Evolutionary conservation across 2,888 invertebrate species (phyloP).

Genomic region (Tenodera sinensis): DNA sequence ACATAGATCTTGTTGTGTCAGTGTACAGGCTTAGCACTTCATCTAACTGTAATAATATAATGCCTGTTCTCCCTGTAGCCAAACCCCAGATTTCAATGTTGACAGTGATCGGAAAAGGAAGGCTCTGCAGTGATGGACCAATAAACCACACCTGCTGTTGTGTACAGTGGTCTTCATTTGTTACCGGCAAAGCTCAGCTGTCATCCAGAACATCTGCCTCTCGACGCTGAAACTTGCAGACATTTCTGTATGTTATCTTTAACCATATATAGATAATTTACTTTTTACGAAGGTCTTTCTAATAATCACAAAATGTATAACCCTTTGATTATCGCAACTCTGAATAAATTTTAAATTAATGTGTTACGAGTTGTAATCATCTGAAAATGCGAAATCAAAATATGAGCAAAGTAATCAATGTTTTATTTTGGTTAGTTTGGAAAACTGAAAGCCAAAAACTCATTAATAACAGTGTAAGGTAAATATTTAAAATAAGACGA

Average conservation of each 20-base stretch:
- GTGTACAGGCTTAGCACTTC: too few species aligned
- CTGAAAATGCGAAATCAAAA: too few species aligned
- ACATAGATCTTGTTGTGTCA: neutral
- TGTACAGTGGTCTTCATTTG: neutral
- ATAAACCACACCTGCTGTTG: neutral
- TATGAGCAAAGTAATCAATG: too few species aligned
- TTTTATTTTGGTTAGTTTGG: too few species aligned
- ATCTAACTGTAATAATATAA: neutral
- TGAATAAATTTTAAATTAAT: too few species aligned
- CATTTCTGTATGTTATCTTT: neutral
- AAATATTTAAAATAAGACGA: too few species aligned
- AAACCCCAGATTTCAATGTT: neutral
- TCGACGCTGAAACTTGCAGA: neutral
- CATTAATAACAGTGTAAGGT: too few species aligned
- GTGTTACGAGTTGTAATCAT: too few species aligned
- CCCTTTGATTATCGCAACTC: too few species aligned
- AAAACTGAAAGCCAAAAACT: too few species aligned
- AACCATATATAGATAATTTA: neutral
- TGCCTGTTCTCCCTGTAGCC: neutral
- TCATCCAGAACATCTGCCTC: neutral
- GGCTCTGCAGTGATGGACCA: neutral
- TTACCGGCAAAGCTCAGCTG: neutral
- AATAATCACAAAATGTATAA: too few species aligned
- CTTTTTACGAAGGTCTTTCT: too few species aligned
- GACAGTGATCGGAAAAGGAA: neutral